Conservation (phyloP, 2,797 vertebrate genomes). For the Myiothlypis chrysogaster region DNA sequence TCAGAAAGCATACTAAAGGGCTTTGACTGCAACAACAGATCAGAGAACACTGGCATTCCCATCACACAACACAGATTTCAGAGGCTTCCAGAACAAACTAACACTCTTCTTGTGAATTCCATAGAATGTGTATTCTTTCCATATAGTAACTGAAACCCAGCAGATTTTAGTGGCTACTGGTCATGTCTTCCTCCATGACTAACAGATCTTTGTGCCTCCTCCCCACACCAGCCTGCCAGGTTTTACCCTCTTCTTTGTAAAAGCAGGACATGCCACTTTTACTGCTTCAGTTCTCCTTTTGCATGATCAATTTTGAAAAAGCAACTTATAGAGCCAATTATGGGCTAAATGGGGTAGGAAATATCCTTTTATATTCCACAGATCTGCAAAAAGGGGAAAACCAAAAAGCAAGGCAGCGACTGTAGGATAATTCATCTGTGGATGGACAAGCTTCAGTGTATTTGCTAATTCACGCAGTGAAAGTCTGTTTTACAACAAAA, state of each 20-base stretch:
- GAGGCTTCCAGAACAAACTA: not conserved
- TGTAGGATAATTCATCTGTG: not conserved
- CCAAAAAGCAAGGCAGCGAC: not conserved
- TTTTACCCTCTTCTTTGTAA: not conserved
- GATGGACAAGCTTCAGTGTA: not conserved
- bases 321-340: not conserved
- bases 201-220: not conserved
- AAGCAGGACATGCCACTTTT: not conserved
- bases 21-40: not conserved
- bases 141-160: not conserved
- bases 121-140: not conserved
- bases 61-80: rapidly evolving
- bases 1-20: not conserved
- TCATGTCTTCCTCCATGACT: not conserved
- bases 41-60: not conserved
- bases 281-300: not conserved
- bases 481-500: not conserved
- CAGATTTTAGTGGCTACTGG: not conserved
- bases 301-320: not conserved
- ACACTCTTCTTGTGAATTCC: not conserved
- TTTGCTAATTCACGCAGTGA: not conserved
- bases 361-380: not conserved
- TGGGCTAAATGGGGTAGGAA: not conserved
- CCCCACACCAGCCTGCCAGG: not conserved
- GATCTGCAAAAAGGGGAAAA: not conserved